Conservation (phyloP, 2,113 vertebrate species). For the Zosterops hypoxanthus region DNA sequence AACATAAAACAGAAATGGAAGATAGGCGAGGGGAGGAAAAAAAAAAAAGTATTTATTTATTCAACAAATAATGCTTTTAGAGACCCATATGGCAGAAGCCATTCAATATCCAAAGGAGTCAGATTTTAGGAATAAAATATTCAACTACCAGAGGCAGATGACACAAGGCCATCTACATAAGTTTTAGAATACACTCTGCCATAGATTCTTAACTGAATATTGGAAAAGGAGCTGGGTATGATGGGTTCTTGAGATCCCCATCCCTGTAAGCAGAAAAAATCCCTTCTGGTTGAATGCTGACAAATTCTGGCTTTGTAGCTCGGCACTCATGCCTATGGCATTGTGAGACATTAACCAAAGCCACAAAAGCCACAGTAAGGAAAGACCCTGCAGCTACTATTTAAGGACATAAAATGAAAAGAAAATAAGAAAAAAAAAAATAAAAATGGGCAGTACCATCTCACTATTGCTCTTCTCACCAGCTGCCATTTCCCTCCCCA, state of each 20-base stretch:
- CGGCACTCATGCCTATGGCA: background rate
- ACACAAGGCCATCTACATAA: fast-evolving
- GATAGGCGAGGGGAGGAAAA: fast-evolving
- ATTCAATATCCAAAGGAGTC: background rate
- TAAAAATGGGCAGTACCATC: background rate
- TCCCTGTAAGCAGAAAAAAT: background rate
- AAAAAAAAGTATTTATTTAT: background rate
- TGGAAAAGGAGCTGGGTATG: background rate
- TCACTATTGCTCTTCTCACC: background rate
- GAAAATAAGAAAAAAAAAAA: background rate
- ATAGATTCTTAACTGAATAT: background rate
- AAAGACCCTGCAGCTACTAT: background rate
- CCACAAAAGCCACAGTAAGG: background rate
- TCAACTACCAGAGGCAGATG: background rate
- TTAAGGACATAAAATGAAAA: background rate
- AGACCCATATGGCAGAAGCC: background rate
- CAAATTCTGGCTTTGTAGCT: background rate
- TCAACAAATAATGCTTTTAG: background rate
- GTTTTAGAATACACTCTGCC: fast-evolving
- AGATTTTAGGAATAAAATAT: background rate
- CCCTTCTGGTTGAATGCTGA: background rate
- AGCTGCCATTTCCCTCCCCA: background rate
- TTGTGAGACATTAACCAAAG: background rate
- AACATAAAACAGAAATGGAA: background rate
- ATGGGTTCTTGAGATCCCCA: background rate